Evolutionary conservation across 2,888 invertebrate genomes (phyloP).

Genomic region (Lordiphosa fenestrarum): DNA sequence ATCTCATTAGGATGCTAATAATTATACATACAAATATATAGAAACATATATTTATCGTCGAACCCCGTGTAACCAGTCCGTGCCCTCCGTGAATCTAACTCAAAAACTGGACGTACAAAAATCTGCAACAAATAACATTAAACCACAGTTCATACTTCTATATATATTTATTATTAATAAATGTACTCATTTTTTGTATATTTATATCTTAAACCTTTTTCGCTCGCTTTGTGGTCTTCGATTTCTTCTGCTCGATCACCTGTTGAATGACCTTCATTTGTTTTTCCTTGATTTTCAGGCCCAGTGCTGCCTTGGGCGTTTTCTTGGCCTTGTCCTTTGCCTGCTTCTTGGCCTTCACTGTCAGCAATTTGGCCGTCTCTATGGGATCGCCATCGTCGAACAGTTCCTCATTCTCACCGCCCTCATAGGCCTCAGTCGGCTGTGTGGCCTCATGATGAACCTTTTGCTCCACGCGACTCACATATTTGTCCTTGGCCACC

Average conservation of each 20-base stretch:
- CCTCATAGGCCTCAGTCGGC: slow-evolving; percentile 87
- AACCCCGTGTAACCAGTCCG: too few relatives aligned
- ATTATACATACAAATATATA: slow-evolving; percentile 3
- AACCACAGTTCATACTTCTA: slow-evolving; percentile 28
- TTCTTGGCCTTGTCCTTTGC: slow-evolving; percentile 42
- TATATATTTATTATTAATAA: slow-evolving; percentile 44
- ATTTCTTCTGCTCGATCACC: slow-evolving; percentile 74
- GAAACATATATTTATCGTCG: slow-evolving; percentile 19
- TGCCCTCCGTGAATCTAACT: too few relatives aligned
- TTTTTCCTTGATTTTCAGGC: slow-evolving; percentile 75
- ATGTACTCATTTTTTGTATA: slow-evolving; percentile 32
- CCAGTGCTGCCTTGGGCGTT: slow-evolving; percentile 60
- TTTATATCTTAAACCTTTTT: slow-evolving; percentile 47
- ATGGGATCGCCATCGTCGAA: slow-evolving; percentile 86
- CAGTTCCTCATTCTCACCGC: slow-evolving; percentile 88
- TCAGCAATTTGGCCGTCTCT: slow-evolving; percentile 83
- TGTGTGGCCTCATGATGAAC: slow-evolving; percentile 86
- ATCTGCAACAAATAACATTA: neutral
- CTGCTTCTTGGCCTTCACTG: slow-evolving; percentile 71
- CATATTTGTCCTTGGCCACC: slow-evolving; percentile 87
- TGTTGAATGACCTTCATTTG: slow-evolving; percentile 69
- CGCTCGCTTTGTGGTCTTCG: slow-evolving; percentile 49
- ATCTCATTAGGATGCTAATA: slow-evolving; percentile 33
- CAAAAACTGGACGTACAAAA: slow-evolving; percentile 27
- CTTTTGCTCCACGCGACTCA: slow-evolving; percentile 90